Conservation (phyloP, 1,140 invertebrate species). For the Drosophila sproati region DNA sequence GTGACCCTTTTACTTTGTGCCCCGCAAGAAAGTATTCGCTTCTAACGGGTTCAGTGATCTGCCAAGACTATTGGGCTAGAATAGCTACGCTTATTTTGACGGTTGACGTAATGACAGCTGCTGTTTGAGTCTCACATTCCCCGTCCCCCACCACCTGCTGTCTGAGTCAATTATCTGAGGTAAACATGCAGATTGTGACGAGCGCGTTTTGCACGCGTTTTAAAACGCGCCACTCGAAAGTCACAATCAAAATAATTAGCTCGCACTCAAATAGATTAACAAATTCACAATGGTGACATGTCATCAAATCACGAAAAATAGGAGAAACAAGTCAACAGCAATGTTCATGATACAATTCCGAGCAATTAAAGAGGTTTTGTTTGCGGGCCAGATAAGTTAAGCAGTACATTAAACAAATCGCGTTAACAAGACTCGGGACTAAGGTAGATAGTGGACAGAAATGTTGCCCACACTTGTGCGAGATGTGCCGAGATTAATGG, state of each 20-base stretch:
- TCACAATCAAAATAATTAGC: conserved; percentile 69
- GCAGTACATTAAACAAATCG: conserved; percentile 21
- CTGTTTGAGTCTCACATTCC: conserved; percentile 1
- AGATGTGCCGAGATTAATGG: conserved; percentile 37
- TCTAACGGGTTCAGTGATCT: conserved; percentile 32
- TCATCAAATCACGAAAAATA: background rate
- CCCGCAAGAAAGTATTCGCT: conserved; percentile 14
- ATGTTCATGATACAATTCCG: conserved; percentile 6
- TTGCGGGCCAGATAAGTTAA: conserved; percentile 2
- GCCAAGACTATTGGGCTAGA: conserved; percentile 13
- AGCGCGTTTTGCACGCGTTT: conserved; percentile 65
- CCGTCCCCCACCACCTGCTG: background rate
- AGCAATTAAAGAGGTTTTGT: conserved; percentile 20
- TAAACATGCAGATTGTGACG: conserved; percentile 42
- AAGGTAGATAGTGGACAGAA: background rate
- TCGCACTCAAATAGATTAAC: conserved; percentile 60
- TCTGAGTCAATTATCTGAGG: background rate
- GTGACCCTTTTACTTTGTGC: conserved; percentile 29
- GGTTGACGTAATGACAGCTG: conserved; percentile 18
- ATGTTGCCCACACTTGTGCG: background rate
- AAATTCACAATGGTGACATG: conserved; percentile 38
- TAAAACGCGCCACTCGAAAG: conserved; percentile 35
- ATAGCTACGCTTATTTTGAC: conserved; percentile 22
- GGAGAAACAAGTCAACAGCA: background rate
- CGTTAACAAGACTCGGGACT: conserved; percentile 17